Percentiles rank a stretch among this genome's conserved stretches.
Conservation (phyloP, 2,797 vertebrate species). For the Otus scops region DNA sequence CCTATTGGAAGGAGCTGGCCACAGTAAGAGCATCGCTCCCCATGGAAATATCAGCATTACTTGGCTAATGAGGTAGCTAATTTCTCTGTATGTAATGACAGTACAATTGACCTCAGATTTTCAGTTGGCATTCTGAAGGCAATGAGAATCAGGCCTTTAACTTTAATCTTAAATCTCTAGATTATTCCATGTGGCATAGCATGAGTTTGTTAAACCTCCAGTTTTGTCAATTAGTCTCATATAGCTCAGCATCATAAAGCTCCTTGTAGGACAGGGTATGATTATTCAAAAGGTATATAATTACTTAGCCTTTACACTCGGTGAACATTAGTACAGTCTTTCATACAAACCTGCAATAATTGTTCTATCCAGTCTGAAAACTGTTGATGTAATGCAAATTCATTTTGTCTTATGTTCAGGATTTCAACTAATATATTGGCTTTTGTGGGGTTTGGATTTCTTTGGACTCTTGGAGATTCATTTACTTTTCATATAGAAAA, state of each 20-base stretch:
- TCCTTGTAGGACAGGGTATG: background rate
- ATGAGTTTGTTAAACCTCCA: background rate
- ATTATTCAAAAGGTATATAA: background rate
- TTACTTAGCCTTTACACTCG: background rate
- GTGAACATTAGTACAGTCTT: background rate
- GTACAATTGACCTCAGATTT: conserved; percentile 35
- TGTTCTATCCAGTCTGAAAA: background rate
- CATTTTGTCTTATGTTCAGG: background rate
- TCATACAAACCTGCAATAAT: background rate
- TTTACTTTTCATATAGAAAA: background rate
- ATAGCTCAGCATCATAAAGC: background rate
- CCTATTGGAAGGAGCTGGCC: background rate
- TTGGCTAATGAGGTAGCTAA: conserved; percentile 58
- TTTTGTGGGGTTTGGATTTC: background rate
- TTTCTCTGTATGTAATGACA: conserved; percentile 31
- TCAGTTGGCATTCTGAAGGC: background rate
- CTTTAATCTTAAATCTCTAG: background rate
- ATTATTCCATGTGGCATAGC: background rate
- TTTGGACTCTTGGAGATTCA: background rate
- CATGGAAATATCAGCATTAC: conserved; percentile 32
- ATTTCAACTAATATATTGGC: background rate
- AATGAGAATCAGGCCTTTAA: background rate
- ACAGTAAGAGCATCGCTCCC: background rate
- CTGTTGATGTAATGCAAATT: background rate
- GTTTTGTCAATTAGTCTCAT: background rate